phyloP scores from a whole-genome alignment of 2,113 vertebrate species.

The Cynocephalus volans region DNA sequence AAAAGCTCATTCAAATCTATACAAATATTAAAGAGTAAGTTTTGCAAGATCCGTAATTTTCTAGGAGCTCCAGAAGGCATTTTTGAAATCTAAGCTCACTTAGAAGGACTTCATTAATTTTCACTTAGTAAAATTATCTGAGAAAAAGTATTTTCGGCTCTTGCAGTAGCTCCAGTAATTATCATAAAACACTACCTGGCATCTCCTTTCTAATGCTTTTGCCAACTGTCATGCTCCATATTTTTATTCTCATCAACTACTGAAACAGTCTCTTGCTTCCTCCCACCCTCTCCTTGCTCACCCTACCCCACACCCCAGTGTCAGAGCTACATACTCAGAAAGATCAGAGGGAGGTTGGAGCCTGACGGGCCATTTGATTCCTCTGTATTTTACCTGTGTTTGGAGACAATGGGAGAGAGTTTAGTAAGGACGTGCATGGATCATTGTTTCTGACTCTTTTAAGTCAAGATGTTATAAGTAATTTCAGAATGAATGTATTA shows the following conservation, averaged over 20 bases:
- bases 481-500: background rate
- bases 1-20: background rate
- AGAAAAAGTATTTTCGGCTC: background rate
- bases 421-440: background rate
- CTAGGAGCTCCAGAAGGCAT: background rate
- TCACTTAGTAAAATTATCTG: background rate
- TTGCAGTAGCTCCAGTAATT: background rate
- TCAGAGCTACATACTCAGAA: background rate
- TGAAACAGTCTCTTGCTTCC: background rate
- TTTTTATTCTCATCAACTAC: background rate
- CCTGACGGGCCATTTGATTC: background rate
- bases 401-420: background rate
- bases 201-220: background rate
- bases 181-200: conserved; percentile 7
- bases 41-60: background rate
- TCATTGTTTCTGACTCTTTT: background rate
- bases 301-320: background rate
- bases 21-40: background rate
- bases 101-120: background rate
- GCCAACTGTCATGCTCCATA: background rate
- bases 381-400: background rate
- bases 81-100: background rate
- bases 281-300: background rate
- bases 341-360: background rate
- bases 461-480: background rate